phyloP scores from a whole-genome alignment of 2,888 invertebrate species.

The Euspilapteryx auroguttella region DNA sequence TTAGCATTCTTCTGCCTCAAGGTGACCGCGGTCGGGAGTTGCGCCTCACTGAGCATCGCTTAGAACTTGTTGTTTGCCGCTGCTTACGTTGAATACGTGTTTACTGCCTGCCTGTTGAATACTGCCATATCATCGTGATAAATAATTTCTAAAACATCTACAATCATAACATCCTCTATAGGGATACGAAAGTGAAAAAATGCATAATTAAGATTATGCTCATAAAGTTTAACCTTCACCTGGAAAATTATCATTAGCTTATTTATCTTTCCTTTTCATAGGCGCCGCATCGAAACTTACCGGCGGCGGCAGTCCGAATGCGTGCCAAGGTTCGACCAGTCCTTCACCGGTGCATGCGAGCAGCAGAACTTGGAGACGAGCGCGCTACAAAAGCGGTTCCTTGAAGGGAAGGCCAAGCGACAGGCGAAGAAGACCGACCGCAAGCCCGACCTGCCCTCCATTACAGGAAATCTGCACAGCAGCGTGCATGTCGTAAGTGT shows the following conservation, averaged over 20 bases:
- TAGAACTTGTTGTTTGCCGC: slow-evolving; percentile 9
- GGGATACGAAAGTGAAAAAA: too few species aligned
- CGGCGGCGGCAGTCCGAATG: slow-evolving; percentile 83
- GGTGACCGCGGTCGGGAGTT: slow-evolving; percentile 48
- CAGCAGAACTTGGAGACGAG: slow-evolving; percentile 89
- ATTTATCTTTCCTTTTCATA: slow-evolving; percentile 22
- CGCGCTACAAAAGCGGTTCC: slow-evolving; percentile 83
- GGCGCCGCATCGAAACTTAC: slow-evolving; percentile 85
- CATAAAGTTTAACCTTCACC: too few species aligned
- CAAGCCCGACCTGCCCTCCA: slow-evolving; percentile 46
- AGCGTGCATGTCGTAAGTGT: slow-evolving; percentile 74
- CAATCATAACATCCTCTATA: too few species aligned
- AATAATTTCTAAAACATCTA: too few species aligned
- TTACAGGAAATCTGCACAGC: slow-evolving; percentile 65
- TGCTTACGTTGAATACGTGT: too few species aligned
- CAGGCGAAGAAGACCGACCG: slow-evolving; percentile 79
- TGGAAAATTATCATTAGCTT: too few species aligned
- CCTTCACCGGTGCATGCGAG: slow-evolving; percentile 84
- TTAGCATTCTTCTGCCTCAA: slow-evolving; percentile 52
- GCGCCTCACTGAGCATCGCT: slow-evolving; percentile 51
- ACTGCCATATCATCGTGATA: too few species aligned
- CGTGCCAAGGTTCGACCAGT: slow-evolving; percentile 85
- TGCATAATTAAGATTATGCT: too few species aligned
- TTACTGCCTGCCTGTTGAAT: too few species aligned
- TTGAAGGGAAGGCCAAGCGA: slow-evolving; percentile 89